Evolutionary conservation across 2,888 invertebrate genomes (phyloP), one percentile per base, ranked within the genome.

Genomic region (Lasioglossum malachurum): DNA sequence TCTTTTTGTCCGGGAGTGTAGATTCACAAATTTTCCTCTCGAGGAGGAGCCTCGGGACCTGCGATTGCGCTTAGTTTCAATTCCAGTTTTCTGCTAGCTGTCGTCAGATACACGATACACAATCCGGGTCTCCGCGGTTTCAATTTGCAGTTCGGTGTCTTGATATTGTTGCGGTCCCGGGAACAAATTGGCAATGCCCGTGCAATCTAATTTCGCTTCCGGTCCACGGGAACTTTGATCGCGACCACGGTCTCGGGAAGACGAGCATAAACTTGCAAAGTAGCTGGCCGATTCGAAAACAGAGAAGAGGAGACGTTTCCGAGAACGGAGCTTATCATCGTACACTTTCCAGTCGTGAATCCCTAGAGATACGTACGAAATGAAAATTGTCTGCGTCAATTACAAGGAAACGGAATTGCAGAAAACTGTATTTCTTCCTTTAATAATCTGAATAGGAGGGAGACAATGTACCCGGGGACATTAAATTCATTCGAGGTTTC

Each of bases 121-220:
- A 64, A 64, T 64, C 31, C 64, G 0, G 14, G 60, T 27, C 16
- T 31, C 31, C 31, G 64, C 31, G 64, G 64, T 49, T 74, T 74
- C 74, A 74, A 74, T 74, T 74, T 74, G 12, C 35, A 74, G 31
- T 19, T 35, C 67, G 31, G 35, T 35, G 23, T 74, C 49, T 74
- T 49, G 46, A 49, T 74, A 49, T 23, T 35, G 49, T 49, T 44
- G 74, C 49, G 74, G 35, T 74, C 49, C 35, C 49, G 35, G 49
- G 19, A 16, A 74, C 74, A 49, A 74, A 74, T 74, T 49, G 74
- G 35, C 74, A 49, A 49, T 74, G 74, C 49, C 19, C 46, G 74
- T 19, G 31, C 44, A 73, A 73, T 49, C 35, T 49, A 35, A 74
- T 73, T 49, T 46, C 73, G 31, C 64, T 31, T 16, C 16, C 31